A percentile compares a stretch with the other conserved stretches of the same genome.
phyloP scores from a whole-genome alignment of 2,113 vertebrate genomes.

The Pavo muticus region DNA sequence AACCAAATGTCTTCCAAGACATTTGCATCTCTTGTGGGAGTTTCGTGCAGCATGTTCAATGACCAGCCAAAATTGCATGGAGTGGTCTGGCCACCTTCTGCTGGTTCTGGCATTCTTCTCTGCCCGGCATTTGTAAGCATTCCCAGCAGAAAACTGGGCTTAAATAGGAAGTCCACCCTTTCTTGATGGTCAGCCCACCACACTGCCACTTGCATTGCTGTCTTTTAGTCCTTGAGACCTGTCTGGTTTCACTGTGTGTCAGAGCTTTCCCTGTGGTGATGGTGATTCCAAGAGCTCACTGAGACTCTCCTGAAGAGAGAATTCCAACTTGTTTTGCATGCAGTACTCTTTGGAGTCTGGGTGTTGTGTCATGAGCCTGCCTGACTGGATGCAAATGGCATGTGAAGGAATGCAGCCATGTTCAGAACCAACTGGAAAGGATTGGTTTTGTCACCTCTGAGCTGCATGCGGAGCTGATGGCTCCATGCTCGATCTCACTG shows the following conservation, averaged over 20 bases:
- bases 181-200: conserved; percentile 26
- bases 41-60: conserved; percentile 20
- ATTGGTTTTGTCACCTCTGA: background rate
- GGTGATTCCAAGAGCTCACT: background rate
- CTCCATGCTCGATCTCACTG: background rate
- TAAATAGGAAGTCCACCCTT: background rate
- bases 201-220: background rate
- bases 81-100: background rate
- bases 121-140: background rate
- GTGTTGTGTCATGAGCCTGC: background rate
- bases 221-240: background rate
- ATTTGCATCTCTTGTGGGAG: background rate
- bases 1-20: background rate
- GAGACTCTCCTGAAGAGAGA: background rate
- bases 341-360: background rate
- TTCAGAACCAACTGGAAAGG: background rate
- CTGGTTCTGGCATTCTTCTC: background rate
- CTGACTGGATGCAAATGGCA: conserved; percentile 47
- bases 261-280: background rate
- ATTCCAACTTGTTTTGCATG: conserved; percentile 63
- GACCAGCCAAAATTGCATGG: conserved; percentile 26
- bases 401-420: conserved; percentile 33
- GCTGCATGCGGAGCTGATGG: conserved; percentile 55
- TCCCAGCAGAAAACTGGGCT: background rate
- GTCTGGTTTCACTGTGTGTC: background rate